These are phyloP conservation scores for Orthosia gracilis DNA, from an alignment of 2,888 invertebrate genomes.

Conservation along the genomic window DNA sequence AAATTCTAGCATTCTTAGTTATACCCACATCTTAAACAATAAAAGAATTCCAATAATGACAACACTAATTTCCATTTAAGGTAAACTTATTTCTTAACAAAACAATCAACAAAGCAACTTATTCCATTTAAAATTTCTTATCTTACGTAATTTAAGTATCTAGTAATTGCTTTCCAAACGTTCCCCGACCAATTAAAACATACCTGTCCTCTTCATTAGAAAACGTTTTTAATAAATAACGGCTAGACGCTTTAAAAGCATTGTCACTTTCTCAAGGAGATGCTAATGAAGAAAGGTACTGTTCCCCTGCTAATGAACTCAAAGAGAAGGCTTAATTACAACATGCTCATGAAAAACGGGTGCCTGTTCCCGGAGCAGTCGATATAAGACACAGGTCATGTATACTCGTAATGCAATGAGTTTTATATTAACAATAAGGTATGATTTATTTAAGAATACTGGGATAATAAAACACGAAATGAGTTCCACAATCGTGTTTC, in stretches of 20 bases:
- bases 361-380: not conserved
- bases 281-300: constrained; percentile 43
- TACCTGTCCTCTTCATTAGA: constrained; percentile 49
- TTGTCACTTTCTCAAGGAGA: constrained; percentile 46
- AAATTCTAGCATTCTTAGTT: not conserved
- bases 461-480: constrained; percentile 32
- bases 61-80: not conserved
- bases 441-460: constrained; percentile 1
- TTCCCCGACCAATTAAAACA: constrained; percentile 48
- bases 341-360: constrained; percentile 43
- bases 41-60: not conserved
- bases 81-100: constrained; percentile 12
- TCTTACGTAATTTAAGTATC: constrained; percentile 34
- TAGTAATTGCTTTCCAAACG: constrained; percentile 49
- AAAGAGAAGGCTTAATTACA: constrained; percentile 55
- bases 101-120: constrained; percentile 30
- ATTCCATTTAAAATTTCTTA: not conserved
- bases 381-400: constrained; percentile 6
- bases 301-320: constrained; percentile 52
- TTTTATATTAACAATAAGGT: no score
- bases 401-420: constrained; percentile 5
- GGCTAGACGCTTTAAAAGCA: constrained; percentile 20
- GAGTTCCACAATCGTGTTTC: constrained; percentile 38
- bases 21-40: constrained; percentile 3
- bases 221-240: constrained; percentile 39